Evolutionary conservation across 2,113 vertebrate species (phyloP).

Genomic region (Rhizomys pruinosus): DNA sequence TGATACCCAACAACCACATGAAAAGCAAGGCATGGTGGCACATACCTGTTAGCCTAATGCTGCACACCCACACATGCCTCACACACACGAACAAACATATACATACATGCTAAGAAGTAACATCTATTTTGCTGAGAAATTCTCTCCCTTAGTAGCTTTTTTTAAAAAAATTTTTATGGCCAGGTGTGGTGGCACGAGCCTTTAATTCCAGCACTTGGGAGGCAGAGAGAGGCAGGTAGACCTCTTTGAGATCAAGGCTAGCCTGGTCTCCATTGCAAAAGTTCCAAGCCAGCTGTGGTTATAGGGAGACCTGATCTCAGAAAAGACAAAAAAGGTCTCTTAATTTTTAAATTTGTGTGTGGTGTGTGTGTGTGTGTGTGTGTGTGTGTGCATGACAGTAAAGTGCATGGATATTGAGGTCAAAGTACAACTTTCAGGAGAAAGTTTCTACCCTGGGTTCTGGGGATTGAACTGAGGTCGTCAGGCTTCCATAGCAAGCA

Average conservation of each 20-base stretch:
- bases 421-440: background rate
- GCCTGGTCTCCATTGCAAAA: too few relatives aligned
- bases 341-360: background rate
- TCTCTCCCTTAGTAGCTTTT: background rate
- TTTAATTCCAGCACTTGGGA: too few relatives aligned
- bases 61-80: background rate
- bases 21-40: too few relatives aligned
- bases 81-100: background rate
- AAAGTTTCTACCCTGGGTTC: background rate
- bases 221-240: too few relatives aligned
- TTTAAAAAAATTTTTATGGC: background rate
- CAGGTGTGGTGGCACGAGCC: too few relatives aligned
- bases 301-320: too few relatives aligned
- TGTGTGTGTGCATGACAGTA: too few relatives aligned
- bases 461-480: background rate
- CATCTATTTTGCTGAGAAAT: constrained; percentile 18
- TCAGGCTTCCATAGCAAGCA: background rate
- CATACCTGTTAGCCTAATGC: background rate
- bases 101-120: background rate
- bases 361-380: background rate
- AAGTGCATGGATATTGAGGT: too few relatives aligned
- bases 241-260: too few relatives aligned
- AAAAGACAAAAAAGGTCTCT: background rate
- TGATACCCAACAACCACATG: background rate
- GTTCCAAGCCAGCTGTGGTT: too few relatives aligned